Percentiles rank a stretch among this genome's conserved stretches.
Evolutionary conservation across 1,140 invertebrate species (phyloP).

Genomic region (Sycobia sp.): DNA sequence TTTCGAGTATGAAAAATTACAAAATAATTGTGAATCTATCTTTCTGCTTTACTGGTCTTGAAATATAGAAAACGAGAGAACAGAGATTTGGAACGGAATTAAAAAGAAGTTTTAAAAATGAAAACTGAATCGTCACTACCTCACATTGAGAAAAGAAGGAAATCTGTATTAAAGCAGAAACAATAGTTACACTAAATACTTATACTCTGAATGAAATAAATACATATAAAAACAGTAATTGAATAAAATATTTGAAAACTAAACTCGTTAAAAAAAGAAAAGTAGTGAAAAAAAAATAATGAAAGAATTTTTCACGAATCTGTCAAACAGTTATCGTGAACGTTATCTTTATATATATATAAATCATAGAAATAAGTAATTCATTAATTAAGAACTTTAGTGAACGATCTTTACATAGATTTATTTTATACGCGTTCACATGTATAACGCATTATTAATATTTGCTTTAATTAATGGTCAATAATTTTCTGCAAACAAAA

Average conservation of each 20-base stretch:
- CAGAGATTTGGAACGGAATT: not conserved
- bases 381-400: no score
- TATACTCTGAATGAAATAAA: not conserved
- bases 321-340: conserved; percentile 14
- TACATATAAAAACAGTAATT: not conserved
- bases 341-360: conserved; percentile 7
- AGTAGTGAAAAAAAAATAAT: not conserved
- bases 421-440: not conserved
- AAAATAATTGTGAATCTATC: not conserved
- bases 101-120: not conserved
- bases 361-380: no score
- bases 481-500: no score
- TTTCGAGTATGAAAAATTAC: conserved; percentile 3
- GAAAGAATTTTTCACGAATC: conserved; percentile 10
- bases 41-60: not conserved
- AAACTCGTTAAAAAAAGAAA: not conserved
- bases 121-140: conserved; percentile 13
- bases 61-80: not conserved
- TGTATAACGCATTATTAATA: no score
- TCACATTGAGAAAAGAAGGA: conserved; percentile 10
- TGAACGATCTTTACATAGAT: no score
- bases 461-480: no score
- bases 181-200: not conserved
- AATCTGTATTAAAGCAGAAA: not conserved
- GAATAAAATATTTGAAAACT: not conserved